These are phyloP conservation scores for Petrolisthes manimaculis DNA, from an alignment of 2,888 invertebrate species.

Conservation along the genomic window DNA sequence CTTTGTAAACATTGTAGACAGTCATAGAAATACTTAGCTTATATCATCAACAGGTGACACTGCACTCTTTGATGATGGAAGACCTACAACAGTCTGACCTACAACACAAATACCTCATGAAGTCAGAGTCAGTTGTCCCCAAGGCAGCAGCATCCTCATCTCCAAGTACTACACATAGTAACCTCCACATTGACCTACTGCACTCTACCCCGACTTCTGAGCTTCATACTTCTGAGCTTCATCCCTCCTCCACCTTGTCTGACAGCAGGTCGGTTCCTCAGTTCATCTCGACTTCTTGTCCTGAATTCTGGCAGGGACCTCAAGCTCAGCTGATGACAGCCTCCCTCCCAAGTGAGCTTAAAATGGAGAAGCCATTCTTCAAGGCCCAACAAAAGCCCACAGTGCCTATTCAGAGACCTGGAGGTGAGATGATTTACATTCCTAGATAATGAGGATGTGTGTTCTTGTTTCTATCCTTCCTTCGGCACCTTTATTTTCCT, in stretches of 20 bases:
- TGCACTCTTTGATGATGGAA: slow-evolving; percentile 90
- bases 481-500: not conserved
- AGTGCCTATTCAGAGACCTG: not conserved
- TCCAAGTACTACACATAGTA: slow-evolving; percentile 66
- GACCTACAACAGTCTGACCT: slow-evolving; percentile 81
- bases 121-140: slow-evolving; percentile 73
- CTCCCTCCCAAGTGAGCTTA: slow-evolving; percentile 57
- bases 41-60: slow-evolving; percentile 75
- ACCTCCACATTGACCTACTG: slow-evolving; percentile 68
- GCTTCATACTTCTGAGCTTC: slow-evolving; percentile 19
- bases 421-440: slow-evolving; percentile 24
- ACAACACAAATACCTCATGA: slow-evolving; percentile 86
- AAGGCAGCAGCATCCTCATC: not conserved
- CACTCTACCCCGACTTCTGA: slow-evolving; percentile 64
- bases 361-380: slow-evolving; percentile 65
- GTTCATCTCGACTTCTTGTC: slow-evolving; percentile 64
- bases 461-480: not conserved
- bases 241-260: not conserved
- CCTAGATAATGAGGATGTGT: not conserved
- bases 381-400: slow-evolving; percentile 58
- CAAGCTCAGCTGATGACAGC: slow-evolving; percentile 12
- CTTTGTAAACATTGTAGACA: too few relatives aligned
- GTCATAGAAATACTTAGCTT: too few relatives aligned
- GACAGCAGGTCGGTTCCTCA: slow-evolving; percentile 16
- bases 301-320: slow-evolving; percentile 33